Evolutionary conservation across 2,113 vertebrate species (phyloP).

Genomic region (Caranx ignobilis): DNA sequence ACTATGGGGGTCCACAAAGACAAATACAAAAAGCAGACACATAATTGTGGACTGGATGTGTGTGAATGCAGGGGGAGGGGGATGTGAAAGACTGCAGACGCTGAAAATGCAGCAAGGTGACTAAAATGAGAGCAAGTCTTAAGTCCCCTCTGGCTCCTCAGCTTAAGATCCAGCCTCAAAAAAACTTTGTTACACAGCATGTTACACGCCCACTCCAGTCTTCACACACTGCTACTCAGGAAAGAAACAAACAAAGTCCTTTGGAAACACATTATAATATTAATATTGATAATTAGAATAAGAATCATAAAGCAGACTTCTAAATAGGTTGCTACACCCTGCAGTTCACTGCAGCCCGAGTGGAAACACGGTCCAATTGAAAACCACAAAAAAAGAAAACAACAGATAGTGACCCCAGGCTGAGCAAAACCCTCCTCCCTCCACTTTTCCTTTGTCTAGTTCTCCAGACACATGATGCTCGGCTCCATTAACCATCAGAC

Average conservation of each 20-base stretch:
- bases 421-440: neutral
- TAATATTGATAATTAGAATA: neutral
- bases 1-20: slow-evolving; percentile 14
- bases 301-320: neutral
- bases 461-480: slow-evolving; percentile 45
- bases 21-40: slow-evolving; percentile 15
- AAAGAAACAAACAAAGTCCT: neutral
- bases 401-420: slow-evolving; percentile 13
- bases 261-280: neutral
- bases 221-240: neutral
- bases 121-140: neutral
- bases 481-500: slow-evolving; percentile 58
- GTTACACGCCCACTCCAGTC: neutral
- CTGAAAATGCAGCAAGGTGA: neutral
- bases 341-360: slow-evolving; percentile 21
- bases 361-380: slow-evolving; percentile 20
- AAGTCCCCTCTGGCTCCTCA: neutral
- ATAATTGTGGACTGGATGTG: slow-evolving; percentile 23
- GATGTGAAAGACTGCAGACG: neutral
- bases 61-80: slow-evolving; percentile 33
- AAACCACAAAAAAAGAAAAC: slow-evolving; percentile 17
- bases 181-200: neutral
- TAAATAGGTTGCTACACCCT: slow-evolving; percentile 10
- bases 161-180: neutral
- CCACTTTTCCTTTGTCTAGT: slow-evolving; percentile 37